Base-by-base conservation (phyloP, 1,140 invertebrate genomes). In the Aradophagus sp. region DNA sequence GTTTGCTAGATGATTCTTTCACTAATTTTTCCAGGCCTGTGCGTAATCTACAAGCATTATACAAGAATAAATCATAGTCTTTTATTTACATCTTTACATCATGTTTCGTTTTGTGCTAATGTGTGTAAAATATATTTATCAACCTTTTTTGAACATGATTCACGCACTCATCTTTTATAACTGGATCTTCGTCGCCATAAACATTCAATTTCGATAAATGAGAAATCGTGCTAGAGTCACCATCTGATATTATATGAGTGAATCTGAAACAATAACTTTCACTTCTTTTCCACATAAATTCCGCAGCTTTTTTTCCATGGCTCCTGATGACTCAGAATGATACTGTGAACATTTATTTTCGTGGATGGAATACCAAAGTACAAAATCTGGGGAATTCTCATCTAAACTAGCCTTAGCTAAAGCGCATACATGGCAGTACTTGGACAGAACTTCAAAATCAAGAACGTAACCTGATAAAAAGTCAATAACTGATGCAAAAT, bases 91-190 rank as follows among this genome's bases (percentile, higher is more conserved):
- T 20, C 12, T 23, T 23, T 8, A 23, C 8, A 23, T 23, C n/a
- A n/a, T n/a, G n/a, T 23, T 23, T 23, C 20, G 20, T 23, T 8
- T 23, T 8, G 8, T 23, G n/a, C n/a, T n/a, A n/a, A n/a, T n/a
- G n/a, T n/a, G n/a, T n/a, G n/a, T n/a, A n/a, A n/a, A n/a, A n/a
- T n/a, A n/a, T n/a, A n/a, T n/a, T n/a, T n/a, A 19, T 10, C 2
- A 17, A 53, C 35, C 48, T 38, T 53, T 42, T 55, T 10, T 41
- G 38, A 5, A 55, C 48, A 39, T 52, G 48, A 16, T 52, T 52
- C 11, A 52, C 50, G 17, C 23, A 41, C 11, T 55, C 36, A 41
- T 41, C 26, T 42, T 55, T 55, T 41, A 32, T 26, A 13, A 31
- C n/a, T 31, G 3, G 6, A 11, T 10, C n/a, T 8, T 31, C 29